Conservation (phyloP, 2,888 invertebrate genomes). For the Ichneumoninae sp. region DNA sequence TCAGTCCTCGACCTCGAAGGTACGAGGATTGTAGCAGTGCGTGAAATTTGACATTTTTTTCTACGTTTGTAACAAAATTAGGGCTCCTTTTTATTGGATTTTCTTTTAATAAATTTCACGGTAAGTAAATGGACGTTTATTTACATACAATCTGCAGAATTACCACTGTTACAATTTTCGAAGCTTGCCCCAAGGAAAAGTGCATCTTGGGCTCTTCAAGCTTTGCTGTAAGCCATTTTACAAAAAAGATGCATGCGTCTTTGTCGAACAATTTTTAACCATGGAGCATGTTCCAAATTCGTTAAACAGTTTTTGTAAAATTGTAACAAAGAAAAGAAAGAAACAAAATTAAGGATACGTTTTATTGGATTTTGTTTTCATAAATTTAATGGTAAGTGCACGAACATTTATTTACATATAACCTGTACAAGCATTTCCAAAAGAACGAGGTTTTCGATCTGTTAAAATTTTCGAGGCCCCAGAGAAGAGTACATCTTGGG, state of each 20-base stretch:
- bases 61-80: neutral
- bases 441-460: neutral
- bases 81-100: neutral
- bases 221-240: neutral
- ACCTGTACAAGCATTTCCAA: neutral
- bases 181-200: neutral
- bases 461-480: neutral
- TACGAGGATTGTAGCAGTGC: slow-evolving; percentile 7
- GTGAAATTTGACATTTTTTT: neutral
- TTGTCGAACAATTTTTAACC: neutral
- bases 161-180: neutral
- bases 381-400: neutral
- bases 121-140: neutral
- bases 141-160: neutral
- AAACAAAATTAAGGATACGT: neutral
- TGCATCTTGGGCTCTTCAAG: neutral
- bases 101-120: neutral
- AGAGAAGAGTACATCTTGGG: too few relatives aligned
- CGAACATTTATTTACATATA: neutral
- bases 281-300: neutral
- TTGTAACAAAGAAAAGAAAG: neutral
- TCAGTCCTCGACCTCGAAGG: slow-evolving; percentile 19
- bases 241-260: neutral
- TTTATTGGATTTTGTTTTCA: neutral
- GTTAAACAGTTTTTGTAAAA: neutral